Base-by-base conservation (phyloP, 2,113 vertebrate species). In the Daubentonia madagascariensis region DNA sequence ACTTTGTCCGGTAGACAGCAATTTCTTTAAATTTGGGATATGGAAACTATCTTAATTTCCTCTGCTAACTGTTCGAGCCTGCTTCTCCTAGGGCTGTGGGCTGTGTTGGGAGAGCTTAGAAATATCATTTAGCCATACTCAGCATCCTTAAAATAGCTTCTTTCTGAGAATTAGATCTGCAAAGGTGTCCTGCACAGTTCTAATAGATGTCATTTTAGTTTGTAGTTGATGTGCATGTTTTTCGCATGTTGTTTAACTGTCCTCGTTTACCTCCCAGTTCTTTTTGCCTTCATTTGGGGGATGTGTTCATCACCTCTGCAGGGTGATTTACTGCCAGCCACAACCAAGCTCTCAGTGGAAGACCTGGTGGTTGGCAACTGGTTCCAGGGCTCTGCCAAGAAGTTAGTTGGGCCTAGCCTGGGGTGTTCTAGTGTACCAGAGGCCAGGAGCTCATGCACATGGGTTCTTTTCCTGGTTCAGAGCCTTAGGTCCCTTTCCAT, bases 61-160 rank as follows among this genome's bases (percentile, higher is more conserved):
- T 32, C 18, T 48, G 57, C 63, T 83, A 11, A 85, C 81, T 81
- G 86, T 92, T 57, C 9, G 76, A 97, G 72, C 72, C 83, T 85
- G 61, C 81, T 83, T 73, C 88, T 94, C 85, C 63, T 25, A 59
- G 87, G 92, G 88, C 79, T 72, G 3, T n/a, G 50, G 85, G 57
- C 59, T 35, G 12, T 76, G 1, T 4, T 68, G 20, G 73, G 85
- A 97, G 81, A 48, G 59, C 89, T 96, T 94, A 68, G 25, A 96
- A 95, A 96, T 92, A 86, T 92, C 93, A 52, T 23, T 70, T 52
- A 40, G 76, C 88, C 72, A 30, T 92, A 92, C 45, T 14, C 98
- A 97, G 96, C 91, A 68, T 80, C 97, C 97, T 96, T 94, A 95
- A 97, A 97, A 98, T 98, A 97, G 97, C 92, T 96, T 91, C 72